phyloP scores from a whole-genome alignment of 1,140 invertebrate species.

The Wasmannia auropunctata region DNA sequence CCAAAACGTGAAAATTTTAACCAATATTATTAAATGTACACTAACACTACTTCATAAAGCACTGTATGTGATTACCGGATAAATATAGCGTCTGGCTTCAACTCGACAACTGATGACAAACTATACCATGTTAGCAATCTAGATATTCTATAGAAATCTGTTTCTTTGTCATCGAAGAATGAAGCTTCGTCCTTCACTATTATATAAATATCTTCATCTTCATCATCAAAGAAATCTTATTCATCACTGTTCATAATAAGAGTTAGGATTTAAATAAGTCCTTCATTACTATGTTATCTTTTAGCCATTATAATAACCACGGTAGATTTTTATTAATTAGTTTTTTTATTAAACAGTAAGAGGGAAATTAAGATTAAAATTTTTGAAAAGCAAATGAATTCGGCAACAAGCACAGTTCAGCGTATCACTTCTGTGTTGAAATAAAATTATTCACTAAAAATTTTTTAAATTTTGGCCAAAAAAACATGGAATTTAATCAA shows the following conservation, averaged over 20 bases:
- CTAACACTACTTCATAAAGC: too few species aligned
- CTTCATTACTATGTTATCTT: background rate
- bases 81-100: too few species aligned
- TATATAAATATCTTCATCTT: background rate
- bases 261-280: background rate
- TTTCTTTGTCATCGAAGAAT: background rate
- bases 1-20: too few species aligned
- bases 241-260: background rate
- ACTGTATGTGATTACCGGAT: too few species aligned
- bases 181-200: background rate
- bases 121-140: too few species aligned
- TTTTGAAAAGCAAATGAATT: background rate
- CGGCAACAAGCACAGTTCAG: background rate
- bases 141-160: too few species aligned
- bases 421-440: background rate
- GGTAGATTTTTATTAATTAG: too few species aligned
- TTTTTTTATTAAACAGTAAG: background rate
- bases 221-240: background rate
- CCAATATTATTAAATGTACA: too few species aligned
- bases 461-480: background rate
- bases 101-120: too few species aligned
- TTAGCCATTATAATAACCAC: background rate
- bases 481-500: background rate
- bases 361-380: background rate
- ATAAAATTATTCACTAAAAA: background rate